Base-by-base conservation (phyloP, 2,797 vertebrate species). In the Brachymystax lenok region DNA sequence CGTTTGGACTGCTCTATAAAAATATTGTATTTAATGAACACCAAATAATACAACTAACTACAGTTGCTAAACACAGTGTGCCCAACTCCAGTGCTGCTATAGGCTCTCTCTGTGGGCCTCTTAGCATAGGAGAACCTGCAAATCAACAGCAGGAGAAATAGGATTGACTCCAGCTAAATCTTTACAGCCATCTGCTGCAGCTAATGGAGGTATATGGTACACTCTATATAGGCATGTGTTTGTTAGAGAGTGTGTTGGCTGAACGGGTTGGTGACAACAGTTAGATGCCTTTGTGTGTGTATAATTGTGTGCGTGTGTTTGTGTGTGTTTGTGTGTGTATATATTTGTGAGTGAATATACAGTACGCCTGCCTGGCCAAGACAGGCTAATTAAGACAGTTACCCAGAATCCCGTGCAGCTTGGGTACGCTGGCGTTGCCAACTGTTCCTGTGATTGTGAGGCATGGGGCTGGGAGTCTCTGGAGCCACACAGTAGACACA, bases 321-420 rank as follows among this genome's bases (percentile, higher is more conserved):
- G 50, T 71, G 69, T 52, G 5, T 69, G 14, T 52, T 50, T 52
- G 46, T 71, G 70, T 71, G 14, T 56, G 50, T 71, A 2, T 54
- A 2, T 56, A 7, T 56, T 17, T 28, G 35, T 69, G 35, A 6
- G 19, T 40, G 33, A 10, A 21, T 69, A 33, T 8, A 28, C 14
- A 72, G 4, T 30, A 72, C 4, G 7, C 51, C 70, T 71, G 70
- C 50, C 70, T 71, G 51, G 70, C 21, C 70, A 71, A 33, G 46
- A 74, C 74, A 77, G 35, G 56, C 76, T 80, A 74, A 74, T 78
- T 76, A 74, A 79, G 76, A 80, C 75, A 46, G 40, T 46, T 46
- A 46, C 74, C 40, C 76, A 69, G 74, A 46, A 78, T 74, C 51
- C 71, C 74, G 61, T 27, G 77, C 67, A 74, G 69, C 33, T 50